Base-by-base conservation (phyloP, 2,113 vertebrate species). In the Microcebus griseorufus region DNA sequence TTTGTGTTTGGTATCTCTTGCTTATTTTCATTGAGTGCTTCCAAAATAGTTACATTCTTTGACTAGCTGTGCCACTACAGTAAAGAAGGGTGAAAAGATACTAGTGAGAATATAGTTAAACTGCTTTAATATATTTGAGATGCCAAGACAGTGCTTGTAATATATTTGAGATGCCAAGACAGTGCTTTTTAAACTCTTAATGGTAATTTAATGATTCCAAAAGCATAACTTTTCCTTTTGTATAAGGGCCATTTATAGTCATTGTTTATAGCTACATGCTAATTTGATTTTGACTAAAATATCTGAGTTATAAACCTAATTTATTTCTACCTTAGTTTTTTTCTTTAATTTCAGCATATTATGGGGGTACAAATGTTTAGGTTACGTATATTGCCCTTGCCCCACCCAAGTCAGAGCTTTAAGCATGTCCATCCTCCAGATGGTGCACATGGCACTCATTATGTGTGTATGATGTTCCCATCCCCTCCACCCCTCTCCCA, bases 271-370 rank as follows among this genome's bases (percentile, higher is more conserved):
- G 53, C 53, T 86, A 48, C 16, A 25, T 80, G 14, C 48, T 94
- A 79, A 80, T 81, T 95, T 97, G 82, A 88, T 90, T 95, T 93
- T 83, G 32, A 92, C 12, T 96, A 69, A 81, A 8, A 87, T 95
- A 64, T 73, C 25, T 79, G 39, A 93, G 11, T 95, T 93, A 73
- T 45, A 70, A 67, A 58, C 42, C 79, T 94, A 37, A 65, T 84
- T 91, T 90, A 92, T 51, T 89, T 92, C 5, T 17, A 65, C 13
- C 2, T 70, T 78, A 64, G 64, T 37, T 90, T 70, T 97, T 55
- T 6, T 55, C 53, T 55, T 55, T 55, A 55, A 55, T 55, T 18
- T 55, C 17, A 18, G 53, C 53, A 55, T 55, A 55, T 55, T 55
- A 55, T 20, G 53, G 53, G 53, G 53, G 53, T 55, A 55, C 16